Evolutionary conservation across 2,113 vertebrate genomes (phyloP), one percentile per base, ranked within the genome.

Genomic region (Papio anubis): DNA sequence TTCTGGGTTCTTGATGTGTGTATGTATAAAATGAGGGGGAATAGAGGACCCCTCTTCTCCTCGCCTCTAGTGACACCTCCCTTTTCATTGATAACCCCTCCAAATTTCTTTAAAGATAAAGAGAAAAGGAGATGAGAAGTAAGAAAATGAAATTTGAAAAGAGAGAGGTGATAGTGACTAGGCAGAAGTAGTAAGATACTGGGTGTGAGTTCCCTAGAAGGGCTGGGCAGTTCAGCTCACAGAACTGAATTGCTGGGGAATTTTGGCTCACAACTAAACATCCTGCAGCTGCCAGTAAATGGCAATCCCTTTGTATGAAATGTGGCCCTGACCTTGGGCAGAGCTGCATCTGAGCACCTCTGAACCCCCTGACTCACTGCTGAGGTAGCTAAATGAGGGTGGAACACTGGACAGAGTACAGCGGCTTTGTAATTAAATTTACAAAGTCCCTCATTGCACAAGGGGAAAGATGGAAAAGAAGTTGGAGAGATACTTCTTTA

Each of bases 211-310:
- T 97, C 90, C 95, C 59, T 57, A 92, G 91, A 94, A 96, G 80
- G 96, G 80, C 61, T 59, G 92, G 61, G 61, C 25, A 0, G 16
- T 4, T 94, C n/a, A 21, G 92, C 55, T 81, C 86, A 91, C 78
- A 92, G 61, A 91, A 64, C 25, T 55, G 30, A 88, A 79, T 85
- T 91, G 79, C 91, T 95, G 64, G 84, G 94, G 87, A 96, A 90
- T 94, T 92, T 88, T 32, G 59, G 94, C 84, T 92, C 59, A 5
- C 57, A 86, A 70, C 30, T 83, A 87, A 97, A 96, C 92, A 90
- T 97, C 92, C 90, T 96, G 94, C 82, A 78, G 70, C 90, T 94
- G 85, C 81, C 17, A 8, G 81, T 89, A 95, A 96, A 73, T 66
- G 76, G 61, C 94, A 96, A 84, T 81, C 45, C 55, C 90, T 93